phyloP scores from a whole-genome alignment of 1,140 invertebrate genomes.

The Nymphalis io region DNA sequence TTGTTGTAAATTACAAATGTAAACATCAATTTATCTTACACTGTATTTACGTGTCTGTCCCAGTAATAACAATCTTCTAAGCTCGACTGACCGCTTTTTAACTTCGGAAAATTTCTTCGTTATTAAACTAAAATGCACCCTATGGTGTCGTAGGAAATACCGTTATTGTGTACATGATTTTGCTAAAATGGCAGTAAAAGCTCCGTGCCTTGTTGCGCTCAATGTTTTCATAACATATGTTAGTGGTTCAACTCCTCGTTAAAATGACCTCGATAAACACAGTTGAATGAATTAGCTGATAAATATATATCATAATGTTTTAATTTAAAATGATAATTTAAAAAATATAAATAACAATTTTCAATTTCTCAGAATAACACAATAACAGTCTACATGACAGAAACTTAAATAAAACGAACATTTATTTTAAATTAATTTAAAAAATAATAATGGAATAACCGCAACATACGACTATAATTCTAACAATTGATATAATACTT shows the following conservation, averaged over 20 bases:
- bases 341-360: slow-evolving; percentile 6
- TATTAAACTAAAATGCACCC: slow-evolving; percentile 22
- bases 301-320: slow-evolving; percentile 16
- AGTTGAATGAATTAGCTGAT: slow-evolving; percentile 33
- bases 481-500: too few species aligned
- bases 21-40: slow-evolving; percentile 30
- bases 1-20: slow-evolving; percentile 29
- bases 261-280: slow-evolving; percentile 35
- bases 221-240: slow-evolving; percentile 38
- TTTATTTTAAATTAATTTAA: neutral
- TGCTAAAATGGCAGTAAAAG: slow-evolving; percentile 32
- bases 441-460: too few species aligned
- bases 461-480: too few species aligned
- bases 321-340: slow-evolving; percentile 5
- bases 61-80: slow-evolving; percentile 33
- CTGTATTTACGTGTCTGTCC: slow-evolving; percentile 25
- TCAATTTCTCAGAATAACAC: neutral
- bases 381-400: neutral
- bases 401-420: neutral
- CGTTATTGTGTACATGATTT: slow-evolving; percentile 18
- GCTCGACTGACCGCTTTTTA: slow-evolving; percentile 20
- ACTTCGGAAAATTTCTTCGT: slow-evolving; percentile 22
- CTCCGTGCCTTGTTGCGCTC: slow-evolving; percentile 35
- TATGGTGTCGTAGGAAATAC: slow-evolving; percentile 18
- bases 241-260: slow-evolving; percentile 35